Evolutionary conservation across 2,888 invertebrate genomes (phyloP).

Genomic region (Drosophila affinis): DNA sequence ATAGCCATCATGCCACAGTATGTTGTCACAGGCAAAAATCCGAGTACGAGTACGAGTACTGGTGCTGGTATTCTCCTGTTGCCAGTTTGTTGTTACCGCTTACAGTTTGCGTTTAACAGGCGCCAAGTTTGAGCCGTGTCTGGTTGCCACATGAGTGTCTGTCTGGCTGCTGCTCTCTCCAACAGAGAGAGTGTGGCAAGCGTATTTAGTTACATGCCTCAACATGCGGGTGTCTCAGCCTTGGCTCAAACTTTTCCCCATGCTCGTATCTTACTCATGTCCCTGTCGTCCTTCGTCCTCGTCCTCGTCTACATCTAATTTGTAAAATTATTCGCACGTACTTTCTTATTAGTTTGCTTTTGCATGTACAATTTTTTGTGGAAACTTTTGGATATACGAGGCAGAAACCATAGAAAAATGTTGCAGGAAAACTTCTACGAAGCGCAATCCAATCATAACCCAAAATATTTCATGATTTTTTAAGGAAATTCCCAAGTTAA

Average conservation of each 20-base stretch:
- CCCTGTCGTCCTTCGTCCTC: conserved; percentile 3
- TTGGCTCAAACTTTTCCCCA: conserved; percentile 5
- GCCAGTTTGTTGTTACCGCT: conserved; percentile 26
- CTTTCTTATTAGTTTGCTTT: conserved; percentile 73
- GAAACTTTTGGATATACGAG: conserved; percentile 35
- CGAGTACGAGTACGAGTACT: neutral
- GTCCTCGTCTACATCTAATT: conserved; percentile 58
- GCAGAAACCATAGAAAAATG: too few species aligned
- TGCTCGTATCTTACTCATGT: neutral
- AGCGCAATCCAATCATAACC: neutral
- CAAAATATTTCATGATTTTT: neutral
- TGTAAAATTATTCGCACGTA: conserved; percentile 75
- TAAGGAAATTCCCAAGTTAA: neutral
- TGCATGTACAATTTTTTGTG: conserved; percentile 51
- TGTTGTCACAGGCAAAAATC: conserved; percentile 35
- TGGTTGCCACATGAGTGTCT: conserved; percentile 37
- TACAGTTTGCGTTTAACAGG: conserved; percentile 66
- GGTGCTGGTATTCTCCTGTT: conserved; percentile 21
- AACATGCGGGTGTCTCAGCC: conserved; percentile 46
- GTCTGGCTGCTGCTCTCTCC: conserved; percentile 27
- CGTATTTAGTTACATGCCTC: conserved; percentile 49
- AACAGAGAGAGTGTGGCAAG: conserved; percentile 27
- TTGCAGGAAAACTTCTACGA: neutral
- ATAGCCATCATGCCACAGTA: conserved; percentile 3
- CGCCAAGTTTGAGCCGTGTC: conserved; percentile 64